Evolutionary conservation across 2,888 invertebrate genomes (phyloP).

Genomic region (Dinocampus coccinellae): DNA sequence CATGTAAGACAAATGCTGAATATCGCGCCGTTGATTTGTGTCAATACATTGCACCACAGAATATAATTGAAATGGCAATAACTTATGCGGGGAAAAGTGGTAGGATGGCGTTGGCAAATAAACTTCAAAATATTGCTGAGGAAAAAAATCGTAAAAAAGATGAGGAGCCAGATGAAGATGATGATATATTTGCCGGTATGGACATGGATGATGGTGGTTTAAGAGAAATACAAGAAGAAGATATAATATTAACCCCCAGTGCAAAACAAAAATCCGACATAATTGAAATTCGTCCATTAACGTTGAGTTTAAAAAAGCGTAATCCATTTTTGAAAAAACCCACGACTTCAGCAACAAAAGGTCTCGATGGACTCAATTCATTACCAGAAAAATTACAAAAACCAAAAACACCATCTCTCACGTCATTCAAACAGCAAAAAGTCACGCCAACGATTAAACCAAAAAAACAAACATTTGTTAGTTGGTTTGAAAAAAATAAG

Average conservation of each 20-base stretch:
- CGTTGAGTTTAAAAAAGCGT: constrained; percentile 55
- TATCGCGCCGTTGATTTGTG: constrained; percentile 89
- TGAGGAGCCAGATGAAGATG: constrained; percentile 55
- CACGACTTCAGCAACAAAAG: constrained; percentile 51
- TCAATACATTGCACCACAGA: constrained; percentile 82
- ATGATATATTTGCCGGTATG: constrained; percentile 48
- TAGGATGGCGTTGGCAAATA: constrained; percentile 83
- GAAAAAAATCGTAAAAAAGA: constrained; percentile 57
- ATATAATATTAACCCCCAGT: constrained; percentile 49
- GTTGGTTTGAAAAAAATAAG: constrained; percentile 76
- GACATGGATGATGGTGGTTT: constrained; percentile 46
- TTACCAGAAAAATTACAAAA: constrained; percentile 58
- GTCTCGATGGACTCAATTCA: constrained; percentile 52
- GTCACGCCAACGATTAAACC: constrained; percentile 48
- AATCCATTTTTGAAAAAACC: constrained; percentile 71
- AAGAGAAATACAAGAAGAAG: constrained; percentile 45
- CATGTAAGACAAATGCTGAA: constrained; percentile 87
- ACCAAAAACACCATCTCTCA: constrained; percentile 29
- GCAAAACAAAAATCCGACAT: constrained; percentile 47
- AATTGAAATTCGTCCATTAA: constrained; percentile 61
- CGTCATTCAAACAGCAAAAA: constrained; percentile 48
- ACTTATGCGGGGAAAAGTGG: constrained; percentile 88
- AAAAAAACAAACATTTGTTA: constrained; percentile 72
- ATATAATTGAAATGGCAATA: constrained; percentile 85
- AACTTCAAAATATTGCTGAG: constrained; percentile 71